Base-by-base conservation (phyloP, 1,140 invertebrate genomes). In the Planococcus citri region DNA sequence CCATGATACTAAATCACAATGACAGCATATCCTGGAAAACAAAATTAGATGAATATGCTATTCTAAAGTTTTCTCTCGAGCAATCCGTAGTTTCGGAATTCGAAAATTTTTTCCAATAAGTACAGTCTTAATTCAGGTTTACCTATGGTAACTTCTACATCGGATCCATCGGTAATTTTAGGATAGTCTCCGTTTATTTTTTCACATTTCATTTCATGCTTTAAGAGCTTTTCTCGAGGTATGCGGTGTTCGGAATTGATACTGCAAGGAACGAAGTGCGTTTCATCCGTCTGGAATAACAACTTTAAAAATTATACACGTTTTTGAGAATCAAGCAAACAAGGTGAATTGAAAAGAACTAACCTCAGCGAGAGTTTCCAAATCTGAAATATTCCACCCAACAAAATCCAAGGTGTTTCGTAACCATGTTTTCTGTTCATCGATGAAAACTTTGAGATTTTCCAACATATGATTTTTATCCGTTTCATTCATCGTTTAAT, bases 11-110 rank as follows among this genome's bases (percentile, higher is more conserved):
- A 64, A 64, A 9, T 25, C 60, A 17, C 60, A 64, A 25, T 17
- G 60, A 64, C 25, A 9, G 60, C 60, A 27, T 9, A 10, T 64
- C 60, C 60, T 64, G 60, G 25, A 64, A 64, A 64, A 64, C 4
- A 64, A 64, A 64, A 64, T 2, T 25, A 17, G 20, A 64, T 24
- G 22, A 64, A 64, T 64, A 27, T 6, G 3, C 24, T 17, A 4
- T 25, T 14, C 10, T 27, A 3, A 3, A 64, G 3, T 25, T 14
- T 24, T 25, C 60, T 24, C 60, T n/a, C n/a, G n/a, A 25, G 17
- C 60, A 64, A 64, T 17, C 25, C 20, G 17, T 2, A 24, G 12
- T 25, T 64, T 17, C 8, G 22, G 6, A 27, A 9, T 51, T 14
- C 33, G 41, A 51, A 51, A 51, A 51, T 9, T n/a, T 51, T 51